Evolutionary conservation across 2,113 vertebrate species (phyloP).

Genomic region (Clarias magur): DNA sequence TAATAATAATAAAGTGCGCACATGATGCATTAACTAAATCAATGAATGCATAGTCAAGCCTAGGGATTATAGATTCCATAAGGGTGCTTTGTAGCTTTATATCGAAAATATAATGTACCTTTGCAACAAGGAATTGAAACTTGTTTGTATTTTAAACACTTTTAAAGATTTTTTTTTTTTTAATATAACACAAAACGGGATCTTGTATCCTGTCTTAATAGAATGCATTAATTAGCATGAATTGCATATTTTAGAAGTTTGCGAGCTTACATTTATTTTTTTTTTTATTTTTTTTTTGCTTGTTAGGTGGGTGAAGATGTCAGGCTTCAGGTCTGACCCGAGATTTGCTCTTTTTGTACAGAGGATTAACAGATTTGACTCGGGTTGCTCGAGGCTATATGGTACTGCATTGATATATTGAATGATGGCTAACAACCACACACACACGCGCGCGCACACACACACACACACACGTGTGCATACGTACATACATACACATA

Average conservation of each 20-base stretch:
- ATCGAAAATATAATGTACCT: not conserved
- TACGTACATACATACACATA: not conserved
- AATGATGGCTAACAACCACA: not conserved
- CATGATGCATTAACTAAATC: constrained; percentile 25
- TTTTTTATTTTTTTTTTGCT: not conserved
- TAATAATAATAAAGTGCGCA: not conserved
- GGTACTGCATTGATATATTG: not conserved
- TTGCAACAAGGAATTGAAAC: not conserved
- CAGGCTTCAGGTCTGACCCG: not conserved
- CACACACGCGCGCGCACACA: not conserved
- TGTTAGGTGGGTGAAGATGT: not conserved
- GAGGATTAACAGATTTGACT: constrained; percentile 17
- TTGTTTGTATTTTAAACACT: no score
- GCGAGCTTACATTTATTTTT: not conserved
- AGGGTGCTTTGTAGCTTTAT: not conserved
- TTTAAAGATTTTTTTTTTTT: not conserved
- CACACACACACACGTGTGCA: not conserved
- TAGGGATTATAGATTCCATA: constrained; percentile 18
- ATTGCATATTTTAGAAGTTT: not conserved
- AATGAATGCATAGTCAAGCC: constrained; percentile 27
- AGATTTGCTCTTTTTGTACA: constrained; percentile 10
- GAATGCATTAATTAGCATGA: not conserved
- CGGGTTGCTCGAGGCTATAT: constrained; percentile 5
- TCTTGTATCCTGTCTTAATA: no score
- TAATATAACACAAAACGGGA: not conserved